phyloP scores from a whole-genome alignment of 1,140 invertebrate species.

The Plectrocnemia conspersa region DNA sequence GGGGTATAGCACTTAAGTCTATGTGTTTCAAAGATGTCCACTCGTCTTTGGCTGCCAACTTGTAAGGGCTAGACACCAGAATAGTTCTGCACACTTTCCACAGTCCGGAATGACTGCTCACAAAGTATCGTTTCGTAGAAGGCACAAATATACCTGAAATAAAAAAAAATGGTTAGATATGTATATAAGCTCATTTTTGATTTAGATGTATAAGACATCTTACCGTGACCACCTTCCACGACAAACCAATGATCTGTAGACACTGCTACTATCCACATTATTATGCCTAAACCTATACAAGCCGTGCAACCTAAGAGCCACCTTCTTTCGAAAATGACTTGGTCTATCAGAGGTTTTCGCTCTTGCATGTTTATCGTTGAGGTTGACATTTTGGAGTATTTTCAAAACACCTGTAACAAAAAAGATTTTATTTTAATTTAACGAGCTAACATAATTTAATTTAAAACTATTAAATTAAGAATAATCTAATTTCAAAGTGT shows the following conservation, averaged over 20 bases:
- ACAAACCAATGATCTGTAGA: conserved; percentile 71
- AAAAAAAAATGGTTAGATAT: background rate
- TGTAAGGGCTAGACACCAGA: no score
- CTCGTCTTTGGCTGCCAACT: no score
- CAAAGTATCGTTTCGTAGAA: conserved; percentile 53
- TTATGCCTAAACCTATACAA: conserved; percentile 60
- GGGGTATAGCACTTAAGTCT: no score
- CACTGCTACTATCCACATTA: conserved; percentile 71
- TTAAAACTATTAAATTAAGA: no score
- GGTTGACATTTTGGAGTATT: conserved; percentile 50
- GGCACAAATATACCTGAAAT: conserved; percentile 56
- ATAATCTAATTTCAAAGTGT: no score
- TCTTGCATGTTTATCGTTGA: conserved; percentile 51
- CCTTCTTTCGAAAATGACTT: conserved; percentile 64
- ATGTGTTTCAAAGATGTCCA: background rate
- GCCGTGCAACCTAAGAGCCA: conserved; percentile 64
- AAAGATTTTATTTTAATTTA: no score
- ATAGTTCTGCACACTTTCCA: conserved; percentile 61
- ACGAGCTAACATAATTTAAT: no score
- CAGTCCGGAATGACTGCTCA: conserved; percentile 61
- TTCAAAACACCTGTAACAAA: conserved; percentile 6
- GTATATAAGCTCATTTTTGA: background rate
- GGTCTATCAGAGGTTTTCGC: conserved; percentile 51
- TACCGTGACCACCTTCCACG: conserved; percentile 53
- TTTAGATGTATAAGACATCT: conserved; percentile 14